phyloP scores from a whole-genome alignment of 2,113 vertebrate genomes.

The Periophthalmus modestus region DNA sequence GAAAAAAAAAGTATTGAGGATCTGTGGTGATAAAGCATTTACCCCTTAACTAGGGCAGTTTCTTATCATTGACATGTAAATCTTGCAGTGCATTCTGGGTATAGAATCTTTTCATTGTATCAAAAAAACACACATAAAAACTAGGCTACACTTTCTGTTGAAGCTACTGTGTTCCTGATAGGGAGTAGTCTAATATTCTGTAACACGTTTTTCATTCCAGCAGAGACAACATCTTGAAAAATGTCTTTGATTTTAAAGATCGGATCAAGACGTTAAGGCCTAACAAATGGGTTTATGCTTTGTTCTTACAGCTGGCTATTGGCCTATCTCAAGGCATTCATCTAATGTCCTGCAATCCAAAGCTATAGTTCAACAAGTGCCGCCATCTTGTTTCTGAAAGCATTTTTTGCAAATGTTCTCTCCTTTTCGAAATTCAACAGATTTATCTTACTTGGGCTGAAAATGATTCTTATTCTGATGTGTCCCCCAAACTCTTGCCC shows the following conservation, averaged over 20 bases:
- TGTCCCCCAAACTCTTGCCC: slow-evolving; percentile 57
- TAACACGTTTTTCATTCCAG: background rate
- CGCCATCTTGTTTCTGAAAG: slow-evolving; percentile 15
- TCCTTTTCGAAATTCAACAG: slow-evolving; percentile 14
- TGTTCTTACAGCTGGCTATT: background rate
- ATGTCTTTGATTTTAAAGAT: slow-evolving; percentile 1
- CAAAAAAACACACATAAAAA: background rate
- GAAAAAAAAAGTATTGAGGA: background rate
- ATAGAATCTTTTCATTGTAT: background rate
- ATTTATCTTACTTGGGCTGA: slow-evolving; percentile 44
- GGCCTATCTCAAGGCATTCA: background rate
- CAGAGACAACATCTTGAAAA: background rate
- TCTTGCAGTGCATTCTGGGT: no score
- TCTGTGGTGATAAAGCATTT: no score
- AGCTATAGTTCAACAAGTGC: slow-evolving; percentile 53
- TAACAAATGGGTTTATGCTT: background rate
- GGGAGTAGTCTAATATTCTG: background rate
- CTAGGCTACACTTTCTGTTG: no score
- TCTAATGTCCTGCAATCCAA: slow-evolving; percentile 9
- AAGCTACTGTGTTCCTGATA: background rate
- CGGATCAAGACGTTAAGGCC: background rate
- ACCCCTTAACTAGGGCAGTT: no score
- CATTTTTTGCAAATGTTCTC: slow-evolving; percentile 15
- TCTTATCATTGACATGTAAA: no score
- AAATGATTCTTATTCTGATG: slow-evolving; percentile 50